A percentile compares a stretch with the other conserved stretches of the same genome.
These are phyloP conservation scores for Ecliptopera silaceata DNA, from an alignment of 2,888 invertebrate species.

Conservation along the genomic window DNA sequence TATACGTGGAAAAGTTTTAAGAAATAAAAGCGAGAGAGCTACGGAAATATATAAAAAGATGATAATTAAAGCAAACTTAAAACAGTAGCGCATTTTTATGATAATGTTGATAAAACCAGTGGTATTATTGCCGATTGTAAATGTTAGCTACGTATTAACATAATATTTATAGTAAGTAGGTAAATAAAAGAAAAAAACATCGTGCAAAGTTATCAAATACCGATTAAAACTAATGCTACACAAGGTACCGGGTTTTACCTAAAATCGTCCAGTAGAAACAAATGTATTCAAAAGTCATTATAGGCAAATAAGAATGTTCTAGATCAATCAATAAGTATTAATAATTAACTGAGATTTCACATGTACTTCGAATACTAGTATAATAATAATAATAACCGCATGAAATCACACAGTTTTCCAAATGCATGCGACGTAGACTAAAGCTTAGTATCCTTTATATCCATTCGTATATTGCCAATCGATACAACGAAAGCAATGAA, in stretches of 20 bases:
- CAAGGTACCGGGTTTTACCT: slow-evolving; percentile 65
- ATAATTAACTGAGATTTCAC: slow-evolving; percentile 38
- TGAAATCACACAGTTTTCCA: slow-evolving; percentile 37
- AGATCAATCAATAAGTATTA: slow-evolving; percentile 44
- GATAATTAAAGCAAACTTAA: too few species aligned
- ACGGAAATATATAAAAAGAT: too few species aligned
- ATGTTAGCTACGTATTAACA: too few species aligned
- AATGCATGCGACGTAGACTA: slow-evolving; percentile 29
- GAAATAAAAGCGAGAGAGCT: too few species aligned
- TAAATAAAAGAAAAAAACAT: background rate
- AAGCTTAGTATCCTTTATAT: slow-evolving; percentile 21
- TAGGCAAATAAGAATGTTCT: slow-evolving; percentile 42
- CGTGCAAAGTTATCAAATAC: slow-evolving; percentile 53
- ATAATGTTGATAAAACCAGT: too few species aligned
- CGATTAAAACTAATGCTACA: slow-evolving; percentile 64
- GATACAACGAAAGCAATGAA: slow-evolving; percentile 28
- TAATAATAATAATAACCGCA: slow-evolving; percentile 58
- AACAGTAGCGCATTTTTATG: too few species aligned
- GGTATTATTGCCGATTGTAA: too few species aligned
- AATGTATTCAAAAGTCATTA: slow-evolving; percentile 52
- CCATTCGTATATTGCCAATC: slow-evolving; percentile 32
- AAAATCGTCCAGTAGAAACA: slow-evolving; percentile 51
- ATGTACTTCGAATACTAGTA: slow-evolving; percentile 19
- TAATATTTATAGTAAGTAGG: slow-evolving; percentile 1
- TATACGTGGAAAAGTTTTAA: too few species aligned